These are phyloP conservation scores for Pogonocichla stellata DNA, from an alignment of 2,113 vertebrate genomes.

Conservation along the genomic window DNA sequence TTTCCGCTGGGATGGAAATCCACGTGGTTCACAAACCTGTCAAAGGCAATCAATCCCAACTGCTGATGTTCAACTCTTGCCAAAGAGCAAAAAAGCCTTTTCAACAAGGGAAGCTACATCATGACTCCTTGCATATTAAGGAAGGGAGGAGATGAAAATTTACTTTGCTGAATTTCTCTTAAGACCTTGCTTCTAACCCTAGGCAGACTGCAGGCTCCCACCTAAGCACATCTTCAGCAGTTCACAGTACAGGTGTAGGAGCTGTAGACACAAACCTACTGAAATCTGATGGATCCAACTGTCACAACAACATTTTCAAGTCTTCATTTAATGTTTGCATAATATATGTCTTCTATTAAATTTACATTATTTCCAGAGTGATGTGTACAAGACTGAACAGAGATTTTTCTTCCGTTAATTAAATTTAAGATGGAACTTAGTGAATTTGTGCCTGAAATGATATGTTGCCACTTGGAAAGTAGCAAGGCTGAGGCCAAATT, in stretches of 20 bases:
- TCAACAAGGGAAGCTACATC: background rate
- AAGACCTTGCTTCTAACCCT: background rate
- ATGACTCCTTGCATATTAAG: background rate
- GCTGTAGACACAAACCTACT: background rate
- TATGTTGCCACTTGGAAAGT: background rate
- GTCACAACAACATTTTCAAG: background rate
- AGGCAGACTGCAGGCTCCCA: background rate
- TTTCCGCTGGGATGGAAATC: constrained; percentile 95
- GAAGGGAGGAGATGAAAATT: background rate
- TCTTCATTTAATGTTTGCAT: background rate
- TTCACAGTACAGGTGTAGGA: background rate
- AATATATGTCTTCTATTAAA: background rate
- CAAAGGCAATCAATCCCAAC: background rate
- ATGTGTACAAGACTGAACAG: background rate
- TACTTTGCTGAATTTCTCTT: background rate
- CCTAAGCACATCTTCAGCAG: background rate
- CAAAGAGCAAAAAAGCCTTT: background rate
- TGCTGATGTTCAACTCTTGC: background rate
- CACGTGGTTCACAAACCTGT: constrained; percentile 86
- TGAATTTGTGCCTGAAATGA: background rate
- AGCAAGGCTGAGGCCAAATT: background rate
- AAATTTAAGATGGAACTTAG: background rate
- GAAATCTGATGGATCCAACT: background rate
- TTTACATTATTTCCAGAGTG: background rate
- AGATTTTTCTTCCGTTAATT: background rate